A percentile compares a stretch with the other conserved stretches of the same genome.
Conservation (phyloP, 2,888 invertebrate genomes). For the Dasysyrphus albostriatus region DNA sequence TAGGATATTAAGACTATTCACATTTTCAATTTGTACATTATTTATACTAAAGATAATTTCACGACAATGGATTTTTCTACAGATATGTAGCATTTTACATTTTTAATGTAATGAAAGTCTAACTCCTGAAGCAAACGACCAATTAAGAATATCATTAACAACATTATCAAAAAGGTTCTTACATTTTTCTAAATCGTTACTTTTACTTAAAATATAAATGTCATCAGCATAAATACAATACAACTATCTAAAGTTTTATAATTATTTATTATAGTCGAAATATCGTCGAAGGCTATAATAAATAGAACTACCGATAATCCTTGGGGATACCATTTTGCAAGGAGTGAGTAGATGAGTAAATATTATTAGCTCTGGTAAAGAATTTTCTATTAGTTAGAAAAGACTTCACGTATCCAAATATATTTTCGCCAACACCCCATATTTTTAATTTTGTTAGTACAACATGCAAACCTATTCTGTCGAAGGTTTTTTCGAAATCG, state of each 20-base stretch:
- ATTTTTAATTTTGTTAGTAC: background rate
- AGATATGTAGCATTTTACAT: background rate
- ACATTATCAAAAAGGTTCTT: background rate
- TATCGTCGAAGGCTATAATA: background rate
- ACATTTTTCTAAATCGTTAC: background rate
- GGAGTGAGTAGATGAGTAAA: background rate
- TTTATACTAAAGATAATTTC: background rate
- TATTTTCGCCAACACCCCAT: background rate
- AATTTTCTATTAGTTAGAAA: background rate
- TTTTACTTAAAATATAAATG: conserved; percentile 27
- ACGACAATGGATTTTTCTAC: background rate
- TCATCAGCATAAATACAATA: conserved; percentile 21
- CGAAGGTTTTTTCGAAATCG: background rate
- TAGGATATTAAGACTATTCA: background rate
- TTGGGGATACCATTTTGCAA: background rate
- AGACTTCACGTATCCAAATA: background rate
- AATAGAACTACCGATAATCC: background rate
- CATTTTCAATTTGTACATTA: conserved; percentile 1
- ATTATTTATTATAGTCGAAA: conserved; percentile 14
- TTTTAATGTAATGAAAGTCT: conserved; percentile 3
- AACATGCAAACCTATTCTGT: background rate
- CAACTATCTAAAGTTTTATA: conserved; percentile 16
- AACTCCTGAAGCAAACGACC: background rate
- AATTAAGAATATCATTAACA: background rate
- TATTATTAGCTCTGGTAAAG: background rate